Conservation (phyloP, 1,140 invertebrate genomes). For the Elymnias hypermnestra region DNA sequence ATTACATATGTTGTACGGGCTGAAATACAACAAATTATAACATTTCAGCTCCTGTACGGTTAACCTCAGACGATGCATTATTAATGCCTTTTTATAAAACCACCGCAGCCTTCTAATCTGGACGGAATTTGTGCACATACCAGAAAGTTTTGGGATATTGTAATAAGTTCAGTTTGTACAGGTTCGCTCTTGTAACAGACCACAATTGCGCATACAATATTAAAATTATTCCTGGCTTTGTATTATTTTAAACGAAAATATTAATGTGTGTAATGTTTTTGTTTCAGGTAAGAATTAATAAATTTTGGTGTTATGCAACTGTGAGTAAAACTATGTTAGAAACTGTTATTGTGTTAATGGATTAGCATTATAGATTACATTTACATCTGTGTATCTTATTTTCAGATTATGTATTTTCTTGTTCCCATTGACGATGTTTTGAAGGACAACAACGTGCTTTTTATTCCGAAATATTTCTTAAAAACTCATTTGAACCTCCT, state of each 20-base stretch:
- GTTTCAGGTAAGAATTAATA: neutral
- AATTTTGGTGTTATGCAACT: too few species aligned
- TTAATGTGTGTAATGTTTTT: neutral
- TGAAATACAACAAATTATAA: neutral
- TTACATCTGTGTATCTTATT: too few species aligned
- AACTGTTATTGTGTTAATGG: too few species aligned
- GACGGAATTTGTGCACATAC: constrained; percentile 20
- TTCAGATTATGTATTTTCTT: too few species aligned
- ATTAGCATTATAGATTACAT: too few species aligned
- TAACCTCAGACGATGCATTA: constrained; percentile 47
- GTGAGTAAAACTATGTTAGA: too few species aligned
- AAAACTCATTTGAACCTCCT: too few species aligned
- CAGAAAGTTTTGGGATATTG: constrained; percentile 9
- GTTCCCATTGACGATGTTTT: too few species aligned
- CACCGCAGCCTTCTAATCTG: constrained; percentile 22
- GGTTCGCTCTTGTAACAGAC: neutral
- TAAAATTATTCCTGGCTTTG: neutral
- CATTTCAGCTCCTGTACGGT: constrained; percentile 12
- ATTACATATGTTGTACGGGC: neutral
- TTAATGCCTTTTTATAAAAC: constrained; percentile 39
- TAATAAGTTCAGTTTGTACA: constrained; percentile 8
- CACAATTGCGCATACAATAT: neutral
- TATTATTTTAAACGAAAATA: neutral
- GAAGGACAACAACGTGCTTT: too few species aligned
- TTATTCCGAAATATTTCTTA: too few species aligned